These are phyloP conservation scores for Tupaia chinensis DNA, from an alignment of 2,113 vertebrate species.

Conservation along the genomic window DNA sequence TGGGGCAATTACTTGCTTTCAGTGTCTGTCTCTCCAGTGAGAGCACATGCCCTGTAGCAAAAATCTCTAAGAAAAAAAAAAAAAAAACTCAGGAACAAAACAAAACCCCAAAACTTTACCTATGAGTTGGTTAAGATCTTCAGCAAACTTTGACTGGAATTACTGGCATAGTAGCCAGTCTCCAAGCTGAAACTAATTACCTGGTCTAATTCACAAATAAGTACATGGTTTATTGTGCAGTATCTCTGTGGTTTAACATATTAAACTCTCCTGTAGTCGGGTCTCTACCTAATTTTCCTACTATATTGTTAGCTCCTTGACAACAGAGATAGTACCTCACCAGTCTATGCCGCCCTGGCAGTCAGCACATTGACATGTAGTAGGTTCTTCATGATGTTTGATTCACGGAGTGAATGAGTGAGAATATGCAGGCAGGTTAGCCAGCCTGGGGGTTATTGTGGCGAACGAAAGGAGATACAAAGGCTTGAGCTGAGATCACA, in stretches of 20 bases:
- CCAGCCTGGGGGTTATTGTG: neutral
- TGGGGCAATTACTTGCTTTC: too few relatives aligned
- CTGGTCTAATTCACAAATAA: neutral
- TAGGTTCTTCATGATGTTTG: neutral
- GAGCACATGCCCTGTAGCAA: too few relatives aligned
- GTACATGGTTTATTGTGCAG: neutral
- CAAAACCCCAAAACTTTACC: neutral
- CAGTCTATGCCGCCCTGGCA: neutral
- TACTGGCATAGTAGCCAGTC: neutral
- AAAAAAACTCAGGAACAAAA: too few relatives aligned
- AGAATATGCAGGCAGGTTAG: neutral
- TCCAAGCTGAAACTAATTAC: neutral
- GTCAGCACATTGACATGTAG: neutral
- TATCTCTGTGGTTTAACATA: conserved; percentile 9
- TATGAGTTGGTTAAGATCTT: neutral
- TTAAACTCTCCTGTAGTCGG: neutral
- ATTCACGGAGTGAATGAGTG: neutral
- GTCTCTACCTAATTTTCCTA: neutral
- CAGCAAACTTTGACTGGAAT: neutral
- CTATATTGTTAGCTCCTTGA: neutral
- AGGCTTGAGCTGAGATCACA: neutral
- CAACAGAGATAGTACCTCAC: neutral
- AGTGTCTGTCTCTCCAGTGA: too few relatives aligned
- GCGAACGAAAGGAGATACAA: neutral
- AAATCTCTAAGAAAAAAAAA: too few relatives aligned